Base-by-base conservation (phyloP, 2,113 vertebrate species). In the Poecilia latipinna region DNA sequence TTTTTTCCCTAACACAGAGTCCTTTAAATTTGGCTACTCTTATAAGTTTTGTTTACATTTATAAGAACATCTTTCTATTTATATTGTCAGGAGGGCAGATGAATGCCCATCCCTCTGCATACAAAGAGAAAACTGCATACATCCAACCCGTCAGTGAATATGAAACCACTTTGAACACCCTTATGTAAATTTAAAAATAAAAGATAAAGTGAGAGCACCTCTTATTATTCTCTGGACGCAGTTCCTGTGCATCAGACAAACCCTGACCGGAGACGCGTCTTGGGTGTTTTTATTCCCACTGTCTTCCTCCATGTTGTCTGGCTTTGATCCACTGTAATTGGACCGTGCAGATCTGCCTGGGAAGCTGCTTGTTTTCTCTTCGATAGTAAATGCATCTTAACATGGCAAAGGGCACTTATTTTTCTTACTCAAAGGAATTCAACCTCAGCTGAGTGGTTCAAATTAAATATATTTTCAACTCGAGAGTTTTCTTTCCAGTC, bases 311-410 rank as follows among this genome's bases (percentile, higher is more conserved):
- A 29, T 85, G 65, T 70, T 82, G 37, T 37, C 79, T 35, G 77
- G 42, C 79, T 86, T 87, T 81, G 80, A 86, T 85, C 74, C 57
- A 66, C 39, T 68, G 66, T 88, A 88, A 88, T 84, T 88, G 82
- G 81, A 29, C 74, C 70, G 61, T 68, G 79, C 60, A 69, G 42
- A 70, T 66, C 65, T 44, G 17, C n/a, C 72, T 68, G 72, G 68
- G 81, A 75, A 26, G 1, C 42, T 57, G 32, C 65, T 32, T 35
- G 26, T 75, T 73, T 39, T 67, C 67, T 68, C 51, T 3, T 44
- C 44, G 69, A 39, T 66, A 51, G 61, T 70, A 54, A 80, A 78
- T 65, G 61, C 67, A 71, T 32, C 44, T 67, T 22, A 51, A 60
- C 72, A 48, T 31, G 29, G n/a, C 70, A 48, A 74, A 24, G 19